Conservation (phyloP, 1,140 invertebrate species). For the Ladona fulva region DNA sequence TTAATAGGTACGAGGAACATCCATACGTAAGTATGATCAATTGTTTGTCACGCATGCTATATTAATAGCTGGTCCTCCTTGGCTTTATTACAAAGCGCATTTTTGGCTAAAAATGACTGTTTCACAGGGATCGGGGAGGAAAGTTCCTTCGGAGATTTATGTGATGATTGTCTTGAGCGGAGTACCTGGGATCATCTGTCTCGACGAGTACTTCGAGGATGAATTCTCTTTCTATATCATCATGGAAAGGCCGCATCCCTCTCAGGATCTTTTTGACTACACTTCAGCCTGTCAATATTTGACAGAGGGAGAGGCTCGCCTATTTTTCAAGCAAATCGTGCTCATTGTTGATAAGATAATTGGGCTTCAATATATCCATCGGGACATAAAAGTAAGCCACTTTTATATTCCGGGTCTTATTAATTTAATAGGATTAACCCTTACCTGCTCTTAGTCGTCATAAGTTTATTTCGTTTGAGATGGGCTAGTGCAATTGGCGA, state of each 20-base stretch:
- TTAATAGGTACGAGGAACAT: too few relatives aligned
- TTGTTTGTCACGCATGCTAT: too few relatives aligned
- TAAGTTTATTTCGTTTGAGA: too few relatives aligned
- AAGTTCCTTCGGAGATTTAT: slow-evolving; percentile 52
- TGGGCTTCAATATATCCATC: slow-evolving; percentile 45
- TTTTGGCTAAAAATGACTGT: too few relatives aligned
- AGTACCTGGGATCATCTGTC: slow-evolving; percentile 47
- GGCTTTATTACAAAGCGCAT: too few relatives aligned
- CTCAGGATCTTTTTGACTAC: slow-evolving; percentile 58
- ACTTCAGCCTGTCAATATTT: slow-evolving; percentile 52
- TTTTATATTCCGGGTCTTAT: too few relatives aligned
- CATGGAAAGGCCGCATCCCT: slow-evolving; percentile 52
- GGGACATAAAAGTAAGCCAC: slow-evolving; percentile 46
- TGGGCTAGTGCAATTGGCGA: too few relatives aligned
- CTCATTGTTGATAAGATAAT: slow-evolving; percentile 43
- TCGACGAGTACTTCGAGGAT: slow-evolving; percentile 52
- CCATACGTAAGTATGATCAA: too few relatives aligned
- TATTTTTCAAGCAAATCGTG: slow-evolving; percentile 43
- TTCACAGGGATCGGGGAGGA: slow-evolving; percentile 29
- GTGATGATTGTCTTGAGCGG: slow-evolving; percentile 46
- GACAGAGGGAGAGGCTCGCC: slow-evolving; percentile 43
- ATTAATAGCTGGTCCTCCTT: too few relatives aligned
- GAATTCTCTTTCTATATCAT: slow-evolving; percentile 47
- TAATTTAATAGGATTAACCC: too few relatives aligned
- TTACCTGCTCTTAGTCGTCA: too few relatives aligned